These are phyloP conservation scores for Antedon mediterranea DNA, from an alignment of 53 echinoderm and acorn worm species.

Conservation along the genomic window DNA sequence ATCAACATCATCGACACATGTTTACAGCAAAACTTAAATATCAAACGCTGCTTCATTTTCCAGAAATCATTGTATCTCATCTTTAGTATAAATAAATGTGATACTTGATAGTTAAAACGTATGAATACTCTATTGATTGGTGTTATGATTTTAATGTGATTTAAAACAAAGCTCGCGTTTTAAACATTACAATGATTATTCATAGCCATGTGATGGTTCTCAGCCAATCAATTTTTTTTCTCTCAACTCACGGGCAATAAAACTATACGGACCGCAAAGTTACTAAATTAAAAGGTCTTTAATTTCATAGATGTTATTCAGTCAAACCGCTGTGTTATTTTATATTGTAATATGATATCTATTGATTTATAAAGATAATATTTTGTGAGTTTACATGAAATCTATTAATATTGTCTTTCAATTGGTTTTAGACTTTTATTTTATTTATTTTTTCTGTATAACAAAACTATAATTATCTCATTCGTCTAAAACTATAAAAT, in stretches of 20 bases:
- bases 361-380: not conserved
- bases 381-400: not conserved
- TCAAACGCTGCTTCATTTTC: not conserved
- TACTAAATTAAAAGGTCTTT: not conserved
- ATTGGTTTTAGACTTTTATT: no score
- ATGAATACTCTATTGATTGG: no score
- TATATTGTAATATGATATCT: not conserved
- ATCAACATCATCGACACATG: not conserved
- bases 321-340: not conserved
- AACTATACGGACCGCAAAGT: not conserved
- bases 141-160: not conserved
- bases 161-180: not conserved
- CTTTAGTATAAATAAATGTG: not conserved
- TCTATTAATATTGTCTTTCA: not conserved
- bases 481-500: no score
- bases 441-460: no score
- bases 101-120: not conserved
- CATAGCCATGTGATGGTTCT: not conserved
- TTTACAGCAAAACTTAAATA: not conserved
- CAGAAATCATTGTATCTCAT: not conserved
- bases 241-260: not conserved
- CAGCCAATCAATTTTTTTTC: not conserved
- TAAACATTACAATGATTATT: not conserved
- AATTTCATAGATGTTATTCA: not conserved
- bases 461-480: no score